Evolutionary conservation across 2,113 vertebrate genomes (phyloP).

Genomic region (Hepsetus odoe): DNA sequence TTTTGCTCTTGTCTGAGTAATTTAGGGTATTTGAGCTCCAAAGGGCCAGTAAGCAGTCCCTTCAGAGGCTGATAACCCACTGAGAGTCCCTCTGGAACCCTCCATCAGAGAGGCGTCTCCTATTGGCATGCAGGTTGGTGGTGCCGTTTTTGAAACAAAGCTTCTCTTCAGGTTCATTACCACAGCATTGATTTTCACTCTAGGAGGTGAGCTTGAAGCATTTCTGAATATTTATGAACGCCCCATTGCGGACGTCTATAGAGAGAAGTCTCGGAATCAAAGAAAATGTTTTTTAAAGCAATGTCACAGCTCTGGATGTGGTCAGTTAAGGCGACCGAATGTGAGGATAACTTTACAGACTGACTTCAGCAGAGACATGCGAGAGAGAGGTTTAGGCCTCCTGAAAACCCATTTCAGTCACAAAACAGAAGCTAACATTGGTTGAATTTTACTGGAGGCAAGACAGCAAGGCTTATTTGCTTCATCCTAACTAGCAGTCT

Average conservation of each 20-base stretch:
- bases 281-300: constrained; percentile 34
- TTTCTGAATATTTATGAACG: constrained; percentile 56
- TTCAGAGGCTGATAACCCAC: constrained; percentile 38
- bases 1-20: constrained; percentile 15
- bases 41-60: not conserved
- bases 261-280: constrained; percentile 36
- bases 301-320: constrained; percentile 13
- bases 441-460: not conserved
- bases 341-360: constrained; percentile 6
- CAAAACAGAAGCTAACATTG: not conserved
- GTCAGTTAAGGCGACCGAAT: constrained; percentile 25
- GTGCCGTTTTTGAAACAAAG: constrained; percentile 48
- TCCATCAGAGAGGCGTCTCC: constrained; percentile 25
- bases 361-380: not conserved
- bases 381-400: not conserved
- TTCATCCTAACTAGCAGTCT: no score
- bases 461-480: no score
- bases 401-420: not conserved
- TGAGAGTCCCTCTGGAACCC: constrained; percentile 14
- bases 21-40: not conserved
- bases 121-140: constrained; percentile 38
- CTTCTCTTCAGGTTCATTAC: constrained; percentile 52
- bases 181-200: constrained; percentile 57
- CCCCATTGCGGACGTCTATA: constrained; percentile 13
- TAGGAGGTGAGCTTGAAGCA: constrained; percentile 43